Base-by-base conservation (phyloP, 2,888 invertebrate genomes). In the Gnatocerus cornutus region DNA sequence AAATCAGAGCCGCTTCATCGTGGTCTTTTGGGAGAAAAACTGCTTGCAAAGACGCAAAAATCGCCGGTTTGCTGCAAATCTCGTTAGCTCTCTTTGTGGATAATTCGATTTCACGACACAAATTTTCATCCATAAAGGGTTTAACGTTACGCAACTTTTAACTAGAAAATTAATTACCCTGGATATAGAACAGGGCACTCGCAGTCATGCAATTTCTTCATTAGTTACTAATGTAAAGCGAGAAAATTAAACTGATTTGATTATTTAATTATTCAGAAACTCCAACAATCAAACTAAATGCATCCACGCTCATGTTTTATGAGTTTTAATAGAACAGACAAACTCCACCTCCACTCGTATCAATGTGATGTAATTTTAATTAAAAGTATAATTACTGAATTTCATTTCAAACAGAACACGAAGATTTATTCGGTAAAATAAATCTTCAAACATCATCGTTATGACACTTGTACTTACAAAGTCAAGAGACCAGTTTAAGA, bases 1-100 rank as follows among this genome's bases (percentile, higher is more conserved):
- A 45, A 64, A 64, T 64, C 64, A 64, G 64, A 45, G 27, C 14
- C 64, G 7, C 64, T 64, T 64, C 64, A 64, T 53, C 33, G 16
- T n/a, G 14, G 41, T 55, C 64, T 62, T 9, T 52, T 8, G 52
- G 62, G 62, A 55, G 30, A 55, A 64, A 53, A 52, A 64, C 30
- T 21, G 64, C 61, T 61, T 48, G 59, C 45, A 30, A 29, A 59
- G 33, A 33, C 33, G 39, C 61, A 61, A 39, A 61, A 55, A 64
- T 64, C 64, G 45, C 53, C 9, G 41, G 62, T 50, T 62, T 62
- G 41, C 41, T 62, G 52, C 62, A 37, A 55, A 64, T 53, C 64
- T 64, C 64, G 64, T 64, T 64, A 64, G 33, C 30, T 13, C 45
- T 53, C 64, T 64, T 64, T 64, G 64, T 64, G 64, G 30, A 64